Evolutionary conservation across 2,113 vertebrate genomes (phyloP).

Genomic region (Steatornis caripensis): DNA sequence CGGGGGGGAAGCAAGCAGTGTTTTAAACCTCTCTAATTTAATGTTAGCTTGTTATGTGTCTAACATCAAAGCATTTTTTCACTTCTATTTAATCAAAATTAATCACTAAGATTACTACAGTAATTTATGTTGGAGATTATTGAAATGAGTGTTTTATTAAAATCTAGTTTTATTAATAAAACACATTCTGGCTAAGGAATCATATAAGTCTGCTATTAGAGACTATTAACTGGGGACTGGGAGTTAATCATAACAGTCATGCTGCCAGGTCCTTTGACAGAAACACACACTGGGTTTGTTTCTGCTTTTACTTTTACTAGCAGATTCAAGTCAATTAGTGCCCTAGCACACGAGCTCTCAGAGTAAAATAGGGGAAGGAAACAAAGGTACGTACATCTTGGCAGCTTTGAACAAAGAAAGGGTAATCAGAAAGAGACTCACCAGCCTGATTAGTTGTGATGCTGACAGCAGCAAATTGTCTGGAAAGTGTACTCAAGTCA

Average conservation of each 20-base stretch:
- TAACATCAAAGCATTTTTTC: slow-evolving; percentile 57
- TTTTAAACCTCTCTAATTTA: slow-evolving; percentile 38
- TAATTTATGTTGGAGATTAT: slow-evolving; percentile 56
- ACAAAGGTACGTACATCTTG: not conserved
- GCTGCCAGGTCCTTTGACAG: slow-evolving; percentile 44
- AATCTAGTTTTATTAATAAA: slow-evolving; percentile 66
- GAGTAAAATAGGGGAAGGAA: not conserved
- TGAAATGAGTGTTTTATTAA: slow-evolving; percentile 56
- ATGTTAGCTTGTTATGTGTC: slow-evolving; percentile 18
- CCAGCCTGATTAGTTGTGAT: slow-evolving; percentile 99
- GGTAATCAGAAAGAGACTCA: slow-evolving; percentile 63
- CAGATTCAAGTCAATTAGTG: not conserved
- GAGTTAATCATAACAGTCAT: slow-evolving; percentile 51
- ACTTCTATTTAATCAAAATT: slow-evolving; percentile 61
- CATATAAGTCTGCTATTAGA: slow-evolving; percentile 33
- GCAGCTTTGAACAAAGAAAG: not conserved
- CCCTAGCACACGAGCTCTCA: not conserved
- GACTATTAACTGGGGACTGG: slow-evolving; percentile 26
- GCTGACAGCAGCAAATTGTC: slow-evolving; percentile 90
- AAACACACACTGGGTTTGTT: not conserved
- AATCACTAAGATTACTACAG: slow-evolving; percentile 39
- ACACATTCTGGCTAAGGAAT: slow-evolving; percentile 30
- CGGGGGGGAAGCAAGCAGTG: not conserved
- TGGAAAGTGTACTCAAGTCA: slow-evolving; percentile 73
- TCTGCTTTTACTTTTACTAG: not conserved